These are phyloP conservation scores for Cryptoleucopteryx plumbea DNA, from an alignment of 2,113 vertebrate genomes.

Conservation along the genomic window DNA sequence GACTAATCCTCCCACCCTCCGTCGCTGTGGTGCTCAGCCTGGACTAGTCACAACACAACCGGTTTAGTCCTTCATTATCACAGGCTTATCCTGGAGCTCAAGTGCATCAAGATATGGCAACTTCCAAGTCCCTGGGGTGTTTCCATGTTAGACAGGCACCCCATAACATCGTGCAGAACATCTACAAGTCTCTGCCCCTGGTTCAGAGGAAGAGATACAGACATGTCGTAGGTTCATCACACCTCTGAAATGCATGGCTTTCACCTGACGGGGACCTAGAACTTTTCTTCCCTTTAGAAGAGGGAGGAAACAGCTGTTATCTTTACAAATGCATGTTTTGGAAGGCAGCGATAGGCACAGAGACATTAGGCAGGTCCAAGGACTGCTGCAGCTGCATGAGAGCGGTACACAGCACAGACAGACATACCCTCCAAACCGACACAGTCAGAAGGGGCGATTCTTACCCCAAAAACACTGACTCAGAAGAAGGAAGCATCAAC, in stretches of 20 bases:
- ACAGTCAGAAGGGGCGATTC: not conserved
- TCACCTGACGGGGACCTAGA: not conserved
- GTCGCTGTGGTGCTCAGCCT: accelerated
- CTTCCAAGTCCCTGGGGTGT: not conserved
- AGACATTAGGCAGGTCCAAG: not conserved
- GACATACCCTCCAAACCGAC: not conserved
- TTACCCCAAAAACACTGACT: not conserved
- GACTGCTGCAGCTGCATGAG: not conserved
- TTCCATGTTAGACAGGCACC: not conserved
- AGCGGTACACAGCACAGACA: not conserved
- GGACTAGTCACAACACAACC: not conserved
- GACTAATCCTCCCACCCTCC: not conserved
- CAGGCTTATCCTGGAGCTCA: not conserved
- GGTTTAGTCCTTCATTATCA: not conserved
- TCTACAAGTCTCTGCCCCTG: not conserved
- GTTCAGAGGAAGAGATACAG: not conserved
- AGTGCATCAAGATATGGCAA: not conserved
- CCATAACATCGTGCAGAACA: not conserved
- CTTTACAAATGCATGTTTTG: not conserved
- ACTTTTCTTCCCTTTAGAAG: not conserved
- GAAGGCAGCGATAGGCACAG: not conserved
- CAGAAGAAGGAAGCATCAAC: not conserved
- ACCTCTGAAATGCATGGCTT: not conserved
- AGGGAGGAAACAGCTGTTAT: not conserved
- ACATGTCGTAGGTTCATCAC: not conserved